Evolutionary conservation across 2,888 invertebrate species (phyloP), one percentile per base, ranked within the genome.

Genomic region (Creontiades dilutus): DNA sequence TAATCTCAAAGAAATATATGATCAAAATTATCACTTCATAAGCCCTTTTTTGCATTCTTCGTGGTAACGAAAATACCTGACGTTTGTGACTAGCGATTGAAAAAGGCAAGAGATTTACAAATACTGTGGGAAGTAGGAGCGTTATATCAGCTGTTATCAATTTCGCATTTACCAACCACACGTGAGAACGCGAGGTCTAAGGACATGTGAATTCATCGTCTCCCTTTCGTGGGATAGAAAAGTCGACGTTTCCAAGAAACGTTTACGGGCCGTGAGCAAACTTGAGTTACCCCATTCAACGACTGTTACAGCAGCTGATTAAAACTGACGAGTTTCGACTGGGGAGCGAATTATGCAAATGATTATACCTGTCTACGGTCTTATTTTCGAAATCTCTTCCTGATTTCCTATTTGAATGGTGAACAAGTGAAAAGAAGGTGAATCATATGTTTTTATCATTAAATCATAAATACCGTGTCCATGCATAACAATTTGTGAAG

Each of bases 191-290:
- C 23, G 19, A 23, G 23, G 1, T 68, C 23, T 68, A 68, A 68
- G 68, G 68, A 68, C 68, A 68, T 68, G 68, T 68, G 68, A 68
- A 68, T 68, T 23, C 23, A 27, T 23, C 68, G 68, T 23, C 27
- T 23, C 68, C 23, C 68, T 13, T 68, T 19, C 68, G 68, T 68
- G 68, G 68, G 68, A 68, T 68, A 68, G 16, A n/a, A n/a, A 52
- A 16, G 13, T 52, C 2, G 52, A 52, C 13, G 16, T 57, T 57
- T n/a, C 57, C 57, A 57, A n/a, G 57, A 57, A 57, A 57, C 57
- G n/a, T 57, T 57, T 16, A 57, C 16, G 7, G 16, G n/a, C 0
- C 7, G 57, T 57, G 57, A 57, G 57, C 52, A 52, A 52, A 12
- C 16, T 12, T 12, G 37, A 37, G 37, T 37, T 37, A 37, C 37